Conservation (phyloP, 1,140 invertebrate species). For the Drosophila miranda region DNA sequence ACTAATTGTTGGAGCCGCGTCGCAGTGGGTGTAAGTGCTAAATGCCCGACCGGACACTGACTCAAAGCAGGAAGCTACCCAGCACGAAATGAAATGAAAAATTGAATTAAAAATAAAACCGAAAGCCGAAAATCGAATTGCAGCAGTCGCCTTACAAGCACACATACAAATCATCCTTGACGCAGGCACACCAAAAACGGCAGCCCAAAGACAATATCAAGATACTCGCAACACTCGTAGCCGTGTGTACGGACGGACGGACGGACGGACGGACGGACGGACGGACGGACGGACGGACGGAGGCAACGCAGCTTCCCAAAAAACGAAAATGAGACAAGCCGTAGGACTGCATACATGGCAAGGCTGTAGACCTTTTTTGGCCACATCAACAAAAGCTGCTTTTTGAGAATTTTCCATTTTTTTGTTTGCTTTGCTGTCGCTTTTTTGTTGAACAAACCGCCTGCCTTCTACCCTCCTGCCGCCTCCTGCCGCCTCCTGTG, state of each 20-base stretch:
- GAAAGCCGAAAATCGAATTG: slow-evolving; percentile 11
- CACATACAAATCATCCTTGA: slow-evolving; percentile 75
- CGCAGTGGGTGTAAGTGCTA: slow-evolving; percentile 44
- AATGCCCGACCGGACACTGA: slow-evolving; percentile 38
- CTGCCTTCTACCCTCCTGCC: not conserved
- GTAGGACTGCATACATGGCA: slow-evolving; percentile 77
- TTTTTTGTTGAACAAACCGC: slow-evolving; percentile 1
- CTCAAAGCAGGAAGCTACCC: slow-evolving; percentile 39
- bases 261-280: slow-evolving; percentile 17
- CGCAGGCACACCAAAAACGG: slow-evolving; percentile 76
- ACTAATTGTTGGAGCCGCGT: slow-evolving; percentile 28
- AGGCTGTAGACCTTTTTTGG: slow-evolving; percentile 77
- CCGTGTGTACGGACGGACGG: not conserved
- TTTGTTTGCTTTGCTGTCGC: not conserved
- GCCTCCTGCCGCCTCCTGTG: slow-evolving; percentile 9
- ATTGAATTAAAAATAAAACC: slow-evolving; percentile 28
- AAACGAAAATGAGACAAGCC: slow-evolving; percentile 56
- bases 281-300: slow-evolving; percentile 12
- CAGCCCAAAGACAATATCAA: slow-evolving; percentile 34
- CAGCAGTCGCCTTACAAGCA: slow-evolving; percentile 47
- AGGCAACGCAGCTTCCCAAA: slow-evolving; percentile 33
- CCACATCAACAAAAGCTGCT: slow-evolving; percentile 60
- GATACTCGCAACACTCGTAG: not conserved
- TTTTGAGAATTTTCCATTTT: slow-evolving; percentile 73
- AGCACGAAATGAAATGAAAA: slow-evolving; percentile 26